These are phyloP conservation scores for Phainopepla nitens DNA, from an alignment of 2,113 vertebrate species.

Conservation along the genomic window DNA sequence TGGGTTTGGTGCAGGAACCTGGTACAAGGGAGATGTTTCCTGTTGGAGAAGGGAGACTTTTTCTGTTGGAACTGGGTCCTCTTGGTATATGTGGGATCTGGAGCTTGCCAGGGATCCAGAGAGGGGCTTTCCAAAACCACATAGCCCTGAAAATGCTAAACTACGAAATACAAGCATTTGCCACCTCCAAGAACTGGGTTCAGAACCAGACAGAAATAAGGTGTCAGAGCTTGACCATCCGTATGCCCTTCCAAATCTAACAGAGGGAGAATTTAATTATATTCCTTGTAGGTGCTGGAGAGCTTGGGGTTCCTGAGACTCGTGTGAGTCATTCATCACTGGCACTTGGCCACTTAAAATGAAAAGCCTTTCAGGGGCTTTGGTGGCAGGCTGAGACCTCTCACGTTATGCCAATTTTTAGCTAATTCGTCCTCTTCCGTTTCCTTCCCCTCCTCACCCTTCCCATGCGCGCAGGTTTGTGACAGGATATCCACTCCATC, in stretches of 20 bases:
- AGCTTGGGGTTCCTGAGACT: neutral
- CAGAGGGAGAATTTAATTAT: accelerated
- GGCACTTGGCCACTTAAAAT: neutral
- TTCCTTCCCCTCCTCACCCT: conserved; percentile 45
- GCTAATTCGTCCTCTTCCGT: conserved; percentile 26
- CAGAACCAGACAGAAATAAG: neutral
- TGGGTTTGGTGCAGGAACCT: neutral
- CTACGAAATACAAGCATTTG: neutral
- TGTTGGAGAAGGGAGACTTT: neutral
- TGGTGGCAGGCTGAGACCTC: neutral
- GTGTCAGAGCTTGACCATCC: neutral
- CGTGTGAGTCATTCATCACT: neutral
- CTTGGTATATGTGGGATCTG: accelerated
- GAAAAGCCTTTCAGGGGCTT: neutral
- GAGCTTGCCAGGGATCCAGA: neutral
- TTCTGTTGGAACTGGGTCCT: neutral
- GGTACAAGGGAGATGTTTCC: too few species aligned
- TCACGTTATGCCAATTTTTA: neutral
- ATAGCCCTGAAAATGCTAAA: neutral
- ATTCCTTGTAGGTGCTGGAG: neutral
- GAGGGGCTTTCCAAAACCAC: neutral
- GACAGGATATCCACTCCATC: conserved; percentile 46
- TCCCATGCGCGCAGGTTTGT: neutral
- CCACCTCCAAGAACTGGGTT: neutral
- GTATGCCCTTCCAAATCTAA: neutral